These are phyloP conservation scores for Herpetotheres cachinnans DNA, from an alignment of 2,113 vertebrate species.

Conservation along the genomic window DNA sequence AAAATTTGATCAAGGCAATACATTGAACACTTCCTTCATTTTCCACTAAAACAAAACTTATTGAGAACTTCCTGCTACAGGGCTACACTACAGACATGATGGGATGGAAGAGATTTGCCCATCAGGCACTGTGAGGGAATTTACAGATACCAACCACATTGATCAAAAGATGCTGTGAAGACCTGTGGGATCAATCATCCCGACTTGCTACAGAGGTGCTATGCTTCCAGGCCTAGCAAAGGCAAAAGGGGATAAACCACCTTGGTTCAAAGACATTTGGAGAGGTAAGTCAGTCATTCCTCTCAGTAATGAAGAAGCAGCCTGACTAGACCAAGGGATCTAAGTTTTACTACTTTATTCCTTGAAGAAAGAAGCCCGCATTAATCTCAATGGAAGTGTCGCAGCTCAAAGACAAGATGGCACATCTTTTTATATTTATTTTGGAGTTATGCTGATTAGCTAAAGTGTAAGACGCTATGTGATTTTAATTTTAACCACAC, in stretches of 20 bases:
- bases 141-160: not conserved
- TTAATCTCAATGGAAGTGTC: not conserved
- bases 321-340: not conserved
- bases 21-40: not conserved
- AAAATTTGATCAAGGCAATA: not conserved
- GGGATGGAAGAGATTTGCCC: not conserved
- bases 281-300: not conserved
- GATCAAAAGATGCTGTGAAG: not conserved
- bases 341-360: not conserved
- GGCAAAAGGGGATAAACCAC: not conserved
- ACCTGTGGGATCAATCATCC: not conserved
- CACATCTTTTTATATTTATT: not conserved
- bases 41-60: not conserved
- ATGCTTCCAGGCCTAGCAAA: not conserved
- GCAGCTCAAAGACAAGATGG: not conserved
- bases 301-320: not conserved
- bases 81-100: not conserved
- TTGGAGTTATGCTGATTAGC: not conserved
- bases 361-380: not conserved
- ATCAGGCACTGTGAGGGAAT: not conserved
- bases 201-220: not conserved
- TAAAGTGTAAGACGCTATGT: not conserved
- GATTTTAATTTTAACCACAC: not conserved
- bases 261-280: not conserved
- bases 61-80: not conserved